Percentiles rank a stretch among this genome's conserved stretches.
Evolutionary conservation across 2,113 vertebrate species (phyloP).

Genomic region (Mastomys natalensis): DNA sequence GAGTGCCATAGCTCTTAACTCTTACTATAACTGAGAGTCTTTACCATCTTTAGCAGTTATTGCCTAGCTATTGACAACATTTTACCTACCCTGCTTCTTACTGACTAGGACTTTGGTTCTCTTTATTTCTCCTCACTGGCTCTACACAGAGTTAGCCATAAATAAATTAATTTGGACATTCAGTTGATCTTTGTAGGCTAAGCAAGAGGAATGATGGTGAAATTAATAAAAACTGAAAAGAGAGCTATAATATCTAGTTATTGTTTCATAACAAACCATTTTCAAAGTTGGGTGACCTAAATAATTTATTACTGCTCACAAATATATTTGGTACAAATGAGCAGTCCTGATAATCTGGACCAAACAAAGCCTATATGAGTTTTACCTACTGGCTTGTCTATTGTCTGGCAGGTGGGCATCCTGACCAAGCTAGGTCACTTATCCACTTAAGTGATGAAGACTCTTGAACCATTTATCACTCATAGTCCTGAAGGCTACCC

Average conservation of each 20-base stretch:
- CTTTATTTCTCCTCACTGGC: background rate
- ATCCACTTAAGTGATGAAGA: background rate
- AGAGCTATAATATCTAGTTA: background rate
- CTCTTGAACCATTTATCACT: background rate
- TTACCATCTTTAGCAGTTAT: background rate
- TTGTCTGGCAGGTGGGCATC: background rate
- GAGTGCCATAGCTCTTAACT: background rate
- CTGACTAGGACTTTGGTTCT: background rate
- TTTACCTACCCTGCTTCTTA: background rate
- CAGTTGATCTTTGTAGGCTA: background rate
- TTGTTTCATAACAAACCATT: fast-evolving
- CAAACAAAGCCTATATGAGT: background rate
- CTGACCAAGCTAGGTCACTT: background rate
- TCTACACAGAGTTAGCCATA: background rate
- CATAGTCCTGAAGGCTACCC: background rate
- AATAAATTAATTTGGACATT: background rate
- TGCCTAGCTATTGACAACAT: background rate
- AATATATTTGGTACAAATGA: background rate
- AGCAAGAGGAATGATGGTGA: background rate
- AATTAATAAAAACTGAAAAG: background rate
- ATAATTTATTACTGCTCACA: background rate
- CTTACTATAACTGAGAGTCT: background rate
- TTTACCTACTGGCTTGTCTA: background rate
- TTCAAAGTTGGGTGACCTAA: background rate
- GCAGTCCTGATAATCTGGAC: background rate